A percentile compares a stretch with the other conserved stretches of the same genome.
phyloP scores from a whole-genome alignment of 2,888 invertebrate species.

The Cacoxenus indagator region DNA sequence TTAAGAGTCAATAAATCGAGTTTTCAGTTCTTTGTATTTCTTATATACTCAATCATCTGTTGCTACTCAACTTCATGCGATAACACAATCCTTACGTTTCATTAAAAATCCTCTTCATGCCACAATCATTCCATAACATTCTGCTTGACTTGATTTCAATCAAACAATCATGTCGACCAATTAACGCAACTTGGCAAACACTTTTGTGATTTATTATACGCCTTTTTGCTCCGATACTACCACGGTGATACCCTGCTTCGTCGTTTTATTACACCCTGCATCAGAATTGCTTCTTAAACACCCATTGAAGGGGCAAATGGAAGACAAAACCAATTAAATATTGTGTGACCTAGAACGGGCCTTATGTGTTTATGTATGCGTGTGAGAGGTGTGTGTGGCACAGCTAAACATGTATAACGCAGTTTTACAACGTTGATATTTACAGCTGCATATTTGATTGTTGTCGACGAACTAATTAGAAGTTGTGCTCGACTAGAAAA shows the following conservation, averaged over 20 bases:
- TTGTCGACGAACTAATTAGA: no score
- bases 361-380: background rate
- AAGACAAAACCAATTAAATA: slow-evolving; percentile 45
- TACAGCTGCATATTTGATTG: background rate
- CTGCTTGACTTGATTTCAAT: slow-evolving; percentile 6
- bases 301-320: background rate
- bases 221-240: no score
- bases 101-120: no score
- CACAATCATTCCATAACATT: background rate
- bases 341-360: slow-evolving; percentile 51
- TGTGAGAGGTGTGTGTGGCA: background rate
- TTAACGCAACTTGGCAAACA: slow-evolving; percentile 18
- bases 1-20: no score
- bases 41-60: no score
- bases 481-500: no score
- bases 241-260: no score
- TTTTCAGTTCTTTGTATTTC: no score
- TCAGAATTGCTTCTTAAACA: no score
- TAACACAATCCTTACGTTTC: background rate
- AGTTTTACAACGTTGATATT: slow-evolving; percentile 22
- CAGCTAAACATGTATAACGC: no score
- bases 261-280: no score
- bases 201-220: background rate
- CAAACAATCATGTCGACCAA: slow-evolving; percentile 6
- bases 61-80: background rate